phyloP scores from a whole-genome alignment of 2,888 invertebrate species.

The Drosophila merina region DNA sequence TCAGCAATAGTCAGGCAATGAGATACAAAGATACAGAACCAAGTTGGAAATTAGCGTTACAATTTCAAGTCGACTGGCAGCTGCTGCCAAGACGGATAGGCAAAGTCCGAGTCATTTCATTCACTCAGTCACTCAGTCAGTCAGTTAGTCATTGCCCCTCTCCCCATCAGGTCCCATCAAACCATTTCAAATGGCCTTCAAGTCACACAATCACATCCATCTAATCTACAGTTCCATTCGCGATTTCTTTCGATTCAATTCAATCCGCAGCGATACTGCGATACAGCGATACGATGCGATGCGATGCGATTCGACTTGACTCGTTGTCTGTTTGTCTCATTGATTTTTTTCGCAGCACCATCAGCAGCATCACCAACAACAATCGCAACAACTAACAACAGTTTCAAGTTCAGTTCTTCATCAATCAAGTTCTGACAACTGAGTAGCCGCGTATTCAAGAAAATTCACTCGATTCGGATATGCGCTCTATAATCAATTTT shows the following conservation, averaged over 20 bases:
- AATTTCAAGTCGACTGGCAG: conserved; percentile 56
- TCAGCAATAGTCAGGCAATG: conserved; percentile 22
- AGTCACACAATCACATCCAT: conserved; percentile 56
- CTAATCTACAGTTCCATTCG: conserved; percentile 60
- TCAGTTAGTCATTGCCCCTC: conserved; percentile 29
- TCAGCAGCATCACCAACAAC: conserved; percentile 24
- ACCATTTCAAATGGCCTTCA: conserved; percentile 66
- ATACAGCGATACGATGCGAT: conserved; percentile 16
- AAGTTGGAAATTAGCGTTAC: conserved; percentile 68
- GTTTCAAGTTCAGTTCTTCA: conserved; percentile 73
- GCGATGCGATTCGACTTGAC: conserved; percentile 33
- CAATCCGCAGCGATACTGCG: conserved; percentile 10
- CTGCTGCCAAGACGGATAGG: conserved; percentile 60
- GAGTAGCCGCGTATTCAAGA: conserved; percentile 22
- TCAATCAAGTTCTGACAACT: conserved; percentile 68
- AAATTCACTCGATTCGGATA: conserved; percentile 16
- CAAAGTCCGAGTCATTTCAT: conserved; percentile 42
- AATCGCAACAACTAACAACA: conserved; percentile 32
- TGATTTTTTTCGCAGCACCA: conserved; percentile 37
- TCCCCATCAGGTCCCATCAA: not conserved
- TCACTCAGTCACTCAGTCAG: conserved; percentile 47
- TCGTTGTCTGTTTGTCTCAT: conserved; percentile 42
- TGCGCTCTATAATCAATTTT: conserved; percentile 50
- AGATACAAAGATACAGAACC: conserved; percentile 12
- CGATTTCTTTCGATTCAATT: conserved; percentile 36